These are phyloP conservation scores for Heteromormyrus szaboi DNA, from an alignment of 2,797 vertebrate species.

Conservation along the genomic window DNA sequence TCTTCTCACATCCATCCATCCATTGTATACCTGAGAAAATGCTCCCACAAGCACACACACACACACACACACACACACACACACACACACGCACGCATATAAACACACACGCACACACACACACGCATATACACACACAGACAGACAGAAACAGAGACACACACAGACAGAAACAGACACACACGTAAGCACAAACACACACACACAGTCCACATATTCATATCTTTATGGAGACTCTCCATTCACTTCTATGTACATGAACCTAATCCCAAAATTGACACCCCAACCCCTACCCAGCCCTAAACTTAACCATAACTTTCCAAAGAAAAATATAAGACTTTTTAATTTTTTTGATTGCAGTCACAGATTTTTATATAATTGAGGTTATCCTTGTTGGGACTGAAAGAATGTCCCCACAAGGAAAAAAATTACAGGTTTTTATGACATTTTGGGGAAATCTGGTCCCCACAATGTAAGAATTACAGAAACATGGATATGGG, in stretches of 20 bases:
- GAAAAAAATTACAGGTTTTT: not conserved
- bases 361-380: not conserved
- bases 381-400: not conserved
- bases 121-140: too few species aligned
- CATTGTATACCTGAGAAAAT: not conserved
- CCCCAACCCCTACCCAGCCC: not conserved
- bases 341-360: not conserved
- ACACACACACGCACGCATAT: too few species aligned
- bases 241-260: not conserved
- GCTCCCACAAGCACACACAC: not conserved
- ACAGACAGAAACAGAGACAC: too few species aligned
- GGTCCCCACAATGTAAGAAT: not conserved
- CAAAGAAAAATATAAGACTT: not conserved
- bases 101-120: too few species aligned
- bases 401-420: not conserved
- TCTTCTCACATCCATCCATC: not conserved
- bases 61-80: not conserved
- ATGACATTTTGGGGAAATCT: not conserved
- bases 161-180: too few species aligned
- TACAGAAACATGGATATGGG: not conserved
- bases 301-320: not conserved
- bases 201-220: not conserved
- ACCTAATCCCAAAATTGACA: not conserved
- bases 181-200: not conserved
- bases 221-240: not conserved